phyloP scores from a whole-genome alignment of 2,113 vertebrate species.

The Oceanodroma tethys region DNA sequence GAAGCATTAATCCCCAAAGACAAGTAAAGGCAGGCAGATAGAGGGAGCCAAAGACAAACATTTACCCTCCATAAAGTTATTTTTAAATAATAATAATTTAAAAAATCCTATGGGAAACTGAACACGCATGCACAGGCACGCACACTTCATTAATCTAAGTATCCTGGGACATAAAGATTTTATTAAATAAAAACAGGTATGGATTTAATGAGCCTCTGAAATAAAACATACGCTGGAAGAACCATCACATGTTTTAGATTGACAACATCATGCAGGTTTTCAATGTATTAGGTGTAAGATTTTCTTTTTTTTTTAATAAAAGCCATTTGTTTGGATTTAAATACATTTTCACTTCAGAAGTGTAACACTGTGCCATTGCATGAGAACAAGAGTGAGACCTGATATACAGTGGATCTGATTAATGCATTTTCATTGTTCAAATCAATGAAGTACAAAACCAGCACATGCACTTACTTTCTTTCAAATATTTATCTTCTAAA shows the following conservation, averaged over 20 bases:
- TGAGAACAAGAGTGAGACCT: not conserved
- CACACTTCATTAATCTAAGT: constrained; percentile 35
- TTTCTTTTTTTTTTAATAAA: not conserved
- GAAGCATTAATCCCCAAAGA: not conserved
- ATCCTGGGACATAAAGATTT: not conserved
- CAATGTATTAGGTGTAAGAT: constrained; percentile 18
- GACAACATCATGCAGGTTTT: not conserved
- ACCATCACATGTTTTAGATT: constrained; percentile 43
- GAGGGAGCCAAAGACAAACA: constrained; percentile 67
- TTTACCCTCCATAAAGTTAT: constrained; percentile 13
- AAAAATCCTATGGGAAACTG: not conserved
- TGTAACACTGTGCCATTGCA: not conserved
- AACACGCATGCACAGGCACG: not conserved
- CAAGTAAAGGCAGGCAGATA: constrained; percentile 36
- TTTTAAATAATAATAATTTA: not conserved
- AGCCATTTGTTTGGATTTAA: constrained; percentile 1
- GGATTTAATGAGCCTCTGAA: constrained; percentile 23
- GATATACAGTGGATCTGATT: not conserved
- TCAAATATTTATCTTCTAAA: not conserved
- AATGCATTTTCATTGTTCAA: not conserved
- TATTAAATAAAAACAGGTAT: constrained; percentile 50
- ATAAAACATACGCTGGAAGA: constrained; percentile 19
- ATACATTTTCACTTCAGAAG: not conserved
- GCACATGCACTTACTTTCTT: not conserved
- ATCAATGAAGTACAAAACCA: not conserved